phyloP scores from a whole-genome alignment of 2,797 vertebrate genomes.

The Takifugu rubripes region DNA sequence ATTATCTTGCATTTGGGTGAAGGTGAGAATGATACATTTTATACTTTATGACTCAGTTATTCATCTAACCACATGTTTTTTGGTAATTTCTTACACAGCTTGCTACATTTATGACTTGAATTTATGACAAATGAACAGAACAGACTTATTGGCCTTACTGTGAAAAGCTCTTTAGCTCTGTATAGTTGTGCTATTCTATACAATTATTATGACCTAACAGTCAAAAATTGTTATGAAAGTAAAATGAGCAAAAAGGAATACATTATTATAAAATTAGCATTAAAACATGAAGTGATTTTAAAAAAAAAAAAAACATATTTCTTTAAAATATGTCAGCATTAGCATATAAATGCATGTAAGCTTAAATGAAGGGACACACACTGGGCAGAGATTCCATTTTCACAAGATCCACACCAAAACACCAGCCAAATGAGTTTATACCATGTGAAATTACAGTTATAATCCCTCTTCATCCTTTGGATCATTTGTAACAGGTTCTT shows the following conservation, averaged over 20 bases:
- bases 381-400: conserved; percentile 69
- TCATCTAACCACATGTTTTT: too few relatives aligned
- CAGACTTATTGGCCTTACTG: too few relatives aligned
- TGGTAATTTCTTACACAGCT: too few relatives aligned
- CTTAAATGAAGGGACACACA: conserved; percentile 51
- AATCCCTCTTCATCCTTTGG: conserved; percentile 16
- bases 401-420: conserved; percentile 68
- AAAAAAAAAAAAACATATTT: conserved; percentile 45
- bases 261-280: conserved; percentile 1
- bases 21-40: neutral
- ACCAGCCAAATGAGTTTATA: conserved; percentile 20
- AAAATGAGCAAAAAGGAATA: conserved; percentile 5
- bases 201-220: neutral
- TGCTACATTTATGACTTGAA: too few relatives aligned
- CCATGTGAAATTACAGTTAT: conserved; percentile 31
- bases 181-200: too few relatives aligned
- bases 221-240: conserved; percentile 20
- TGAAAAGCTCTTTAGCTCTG: too few relatives aligned
- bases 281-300: conserved; percentile 25
- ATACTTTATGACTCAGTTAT: too few relatives aligned
- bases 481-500: conserved; percentile 33
- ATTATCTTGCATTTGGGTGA: neutral
- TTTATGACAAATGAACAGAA: too few relatives aligned
- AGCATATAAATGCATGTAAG: conserved; percentile 51
- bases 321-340: conserved; percentile 53